Percentiles rank a stretch among this genome's conserved stretches.
These are phyloP conservation scores for Xenopus tropicalis DNA, from an alignment of 2,113 vertebrate species.

Conservation along the genomic window UCB_Xtro_10.0 CM004443.2:205838001-205838500, in stretches of 20 bases:
- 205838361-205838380: background rate
- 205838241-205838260: background rate
- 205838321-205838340: slow-evolving; percentile 3
- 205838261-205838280: background rate
- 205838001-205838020: too few relatives aligned
- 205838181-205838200: slow-evolving; percentile 37
- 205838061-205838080: too few relatives aligned
- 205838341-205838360: slow-evolving; percentile 4
- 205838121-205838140: background rate
- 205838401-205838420: background rate
- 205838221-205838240: slow-evolving; percentile 32
- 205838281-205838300: slow-evolving; percentile 9
- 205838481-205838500: too few relatives aligned
- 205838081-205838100: too few relatives aligned
- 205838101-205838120: background rate
- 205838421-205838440: background rate
- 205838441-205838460: background rate
- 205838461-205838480: background rate
- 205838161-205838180: slow-evolving; percentile 31
- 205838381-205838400: background rate
- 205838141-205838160: slow-evolving; percentile 1
- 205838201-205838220: slow-evolving; percentile 18
- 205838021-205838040: too few relatives aligned
- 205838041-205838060: too few relatives aligned
- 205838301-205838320: slow-evolving; percentile 28